Evolutionary conservation across 2,113 vertebrate species (phyloP).

Genomic region (Plecotus auritus): DNA sequence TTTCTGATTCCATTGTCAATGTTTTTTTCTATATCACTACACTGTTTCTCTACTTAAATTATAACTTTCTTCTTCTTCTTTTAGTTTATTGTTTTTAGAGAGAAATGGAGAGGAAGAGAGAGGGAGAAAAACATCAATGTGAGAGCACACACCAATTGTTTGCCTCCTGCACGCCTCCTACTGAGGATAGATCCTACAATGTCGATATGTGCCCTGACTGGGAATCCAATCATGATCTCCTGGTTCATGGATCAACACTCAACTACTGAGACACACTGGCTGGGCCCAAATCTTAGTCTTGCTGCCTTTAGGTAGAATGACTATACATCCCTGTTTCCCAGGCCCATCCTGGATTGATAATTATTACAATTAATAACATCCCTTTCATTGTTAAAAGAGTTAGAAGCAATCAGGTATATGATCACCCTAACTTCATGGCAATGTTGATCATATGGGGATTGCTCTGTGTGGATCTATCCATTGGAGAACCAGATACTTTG

Average conservation of each 20-base stretch:
- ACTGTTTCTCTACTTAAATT: neutral
- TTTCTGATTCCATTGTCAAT: neutral
- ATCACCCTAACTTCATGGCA: neutral
- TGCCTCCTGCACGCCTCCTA: no score
- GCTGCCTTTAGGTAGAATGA: neutral
- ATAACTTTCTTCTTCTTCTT: neutral
- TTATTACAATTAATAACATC: neutral
- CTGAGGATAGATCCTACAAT: no score
- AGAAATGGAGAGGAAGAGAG: no score
- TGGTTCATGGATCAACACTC: no score
- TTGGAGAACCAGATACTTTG: neutral
- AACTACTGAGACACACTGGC: no score
- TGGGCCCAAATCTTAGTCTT: neutral
- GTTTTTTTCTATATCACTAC: neutral
- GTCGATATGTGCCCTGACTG: no score
- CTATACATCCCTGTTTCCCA: neutral
- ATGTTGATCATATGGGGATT: neutral
- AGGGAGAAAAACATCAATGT: no score
- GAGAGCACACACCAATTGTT: no score
- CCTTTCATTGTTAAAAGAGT: neutral
- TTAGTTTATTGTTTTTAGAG: no score
- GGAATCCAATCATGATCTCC: no score
- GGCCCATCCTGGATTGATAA: neutral
- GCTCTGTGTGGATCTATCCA: neutral
- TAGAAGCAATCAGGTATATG: neutral